Evolutionary conservation across 2,113 vertebrate genomes (phyloP).

Genomic region (Podarcis muralis): DNA sequence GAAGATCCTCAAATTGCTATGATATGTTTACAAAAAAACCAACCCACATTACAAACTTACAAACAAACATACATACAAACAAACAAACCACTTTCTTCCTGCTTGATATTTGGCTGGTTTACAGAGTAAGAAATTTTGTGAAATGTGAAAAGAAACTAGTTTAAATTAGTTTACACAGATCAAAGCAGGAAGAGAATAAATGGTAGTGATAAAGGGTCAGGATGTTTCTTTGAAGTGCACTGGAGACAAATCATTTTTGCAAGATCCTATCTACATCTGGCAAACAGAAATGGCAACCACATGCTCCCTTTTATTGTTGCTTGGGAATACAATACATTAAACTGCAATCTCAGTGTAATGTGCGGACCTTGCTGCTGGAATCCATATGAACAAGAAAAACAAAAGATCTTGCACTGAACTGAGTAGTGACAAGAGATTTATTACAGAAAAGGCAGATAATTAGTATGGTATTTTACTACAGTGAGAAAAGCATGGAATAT

Average conservation of each 20-base stretch:
- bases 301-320: constrained; percentile 53
- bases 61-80: too few species aligned
- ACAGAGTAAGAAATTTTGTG: constrained; percentile 35
- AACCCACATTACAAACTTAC: too few species aligned
- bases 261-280: constrained; percentile 56
- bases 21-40: neutral
- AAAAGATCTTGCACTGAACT: neutral
- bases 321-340: constrained; percentile 45
- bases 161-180: neutral
- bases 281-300: constrained; percentile 59
- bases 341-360: neutral
- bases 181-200: neutral
- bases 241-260: constrained; percentile 50
- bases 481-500: neutral
- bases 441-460: neutral
- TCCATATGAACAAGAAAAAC: neutral
- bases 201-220: neutral
- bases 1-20: neutral
- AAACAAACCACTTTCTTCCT: neutral
- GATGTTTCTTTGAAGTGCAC: neutral
- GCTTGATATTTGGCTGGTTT: neutral
- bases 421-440: neutral
- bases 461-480: neutral
- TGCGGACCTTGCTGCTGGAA: neutral
- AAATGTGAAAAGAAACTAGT: constrained; percentile 34